Base-by-base conservation (phyloP, 2,113 vertebrate genomes). In the Greenwoodochromis staneri region DNA sequence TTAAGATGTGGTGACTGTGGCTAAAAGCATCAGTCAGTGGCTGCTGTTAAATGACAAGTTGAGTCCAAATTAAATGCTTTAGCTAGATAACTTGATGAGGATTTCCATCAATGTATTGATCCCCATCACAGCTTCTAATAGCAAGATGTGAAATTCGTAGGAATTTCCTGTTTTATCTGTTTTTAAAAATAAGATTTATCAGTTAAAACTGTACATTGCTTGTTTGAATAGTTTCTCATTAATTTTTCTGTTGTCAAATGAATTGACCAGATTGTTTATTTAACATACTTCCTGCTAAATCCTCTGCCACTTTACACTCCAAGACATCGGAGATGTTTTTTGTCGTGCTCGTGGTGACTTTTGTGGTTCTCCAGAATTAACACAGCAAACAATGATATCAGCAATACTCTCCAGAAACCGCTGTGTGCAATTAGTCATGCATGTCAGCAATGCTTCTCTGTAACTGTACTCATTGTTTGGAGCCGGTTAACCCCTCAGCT, bases 391-490 rank as follows among this genome's bases (percentile, higher is more conserved):
- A 31, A 31, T 9, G 85, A 59, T 53, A 57, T 82, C 80, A 83
- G 81, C 78, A 49, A 83, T 24, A 9, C 6, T 85, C 38, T 29
- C 11, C 55, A 57, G 49, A 82, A 90, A 87, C 83, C 69, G 3
- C 80, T 12, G 40, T 8, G 57, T 85, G 61, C 59, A 78, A 5
- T 84, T 57, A 69, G 17, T 82, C 57, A 36, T 24, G 10, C 66
- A 6, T 71, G 76, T 84, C 86, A 84, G 45, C 59, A 49, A 8
- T 71, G 69, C 51, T 9, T 82, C 40, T 1, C 12, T 34, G 59
- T 76, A 45, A 81, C 78, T 80, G 51, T 49, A 19, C 7, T 78
- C 84, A 42, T 83, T 85, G 89, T 89, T 83, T 85, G 59, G 51
- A 88, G 29, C 4, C 5, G 14, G 40, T 27, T 84, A 85, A 85